Evolutionary conservation across 2,797 vertebrate genomes (phyloP).

Genomic region (Tapirus indicus): DNA sequence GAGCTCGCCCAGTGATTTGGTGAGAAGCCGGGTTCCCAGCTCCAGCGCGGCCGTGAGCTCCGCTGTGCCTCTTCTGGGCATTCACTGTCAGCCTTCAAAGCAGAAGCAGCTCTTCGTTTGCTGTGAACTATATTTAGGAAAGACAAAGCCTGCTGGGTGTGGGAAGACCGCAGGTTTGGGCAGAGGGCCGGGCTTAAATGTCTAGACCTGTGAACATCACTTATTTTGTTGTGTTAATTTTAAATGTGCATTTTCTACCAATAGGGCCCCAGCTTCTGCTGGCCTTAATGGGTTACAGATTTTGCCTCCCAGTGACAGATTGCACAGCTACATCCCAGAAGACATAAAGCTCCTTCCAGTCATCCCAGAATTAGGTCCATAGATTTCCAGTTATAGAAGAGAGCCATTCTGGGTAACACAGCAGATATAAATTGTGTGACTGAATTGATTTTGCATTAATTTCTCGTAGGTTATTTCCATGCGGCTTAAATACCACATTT

Average conservation of each 20-base stretch:
- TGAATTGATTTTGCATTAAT: slow-evolving; percentile 80
- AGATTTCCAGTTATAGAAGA: slow-evolving; percentile 75
- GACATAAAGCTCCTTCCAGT: slow-evolving; percentile 68
- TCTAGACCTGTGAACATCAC: background rate
- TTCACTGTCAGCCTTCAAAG: background rate
- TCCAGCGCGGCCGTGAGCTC: background rate
- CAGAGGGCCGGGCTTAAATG: background rate
- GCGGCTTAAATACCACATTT: slow-evolving; percentile 70
- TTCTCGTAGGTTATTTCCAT: slow-evolving; percentile 66
- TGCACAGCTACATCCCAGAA: slow-evolving; percentile 50
- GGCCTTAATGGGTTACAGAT: background rate
- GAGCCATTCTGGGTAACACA: slow-evolving; percentile 59
- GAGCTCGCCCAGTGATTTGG: background rate
- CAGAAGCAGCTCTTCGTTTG: background rate
- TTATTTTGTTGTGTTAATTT: background rate
- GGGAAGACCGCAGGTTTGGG: background rate
- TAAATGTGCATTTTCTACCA: background rate
- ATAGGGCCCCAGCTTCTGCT: background rate
- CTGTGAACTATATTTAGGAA: background rate
- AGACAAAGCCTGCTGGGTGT: background rate
- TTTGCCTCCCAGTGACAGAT: slow-evolving; percentile 33
- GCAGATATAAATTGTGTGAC: slow-evolving; percentile 74
- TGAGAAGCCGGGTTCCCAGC: background rate
- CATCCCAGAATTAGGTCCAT: slow-evolving; percentile 73
- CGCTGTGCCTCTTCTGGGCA: background rate